Evolutionary conservation across 2,888 invertebrate genomes (phyloP).

Genomic region (Sinopyrophorus schimmeli): DNA sequence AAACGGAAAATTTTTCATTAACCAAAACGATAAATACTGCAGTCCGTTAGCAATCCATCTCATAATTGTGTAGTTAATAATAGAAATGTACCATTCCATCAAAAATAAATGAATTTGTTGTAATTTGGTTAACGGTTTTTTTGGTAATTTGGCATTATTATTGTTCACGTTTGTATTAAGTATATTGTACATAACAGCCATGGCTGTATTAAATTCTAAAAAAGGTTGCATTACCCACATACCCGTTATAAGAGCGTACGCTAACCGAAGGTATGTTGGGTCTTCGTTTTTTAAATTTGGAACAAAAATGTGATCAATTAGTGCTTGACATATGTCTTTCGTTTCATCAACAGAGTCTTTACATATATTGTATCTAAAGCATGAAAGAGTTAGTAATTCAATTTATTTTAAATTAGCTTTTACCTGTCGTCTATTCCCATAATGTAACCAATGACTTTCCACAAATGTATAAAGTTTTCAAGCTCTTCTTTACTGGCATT

Average conservation of each 20-base stretch:
- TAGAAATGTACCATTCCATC: conserved; percentile 2
- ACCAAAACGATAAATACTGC: conserved; percentile 61
- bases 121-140: conserved; percentile 1
- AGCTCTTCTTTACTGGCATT: conserved; percentile 65
- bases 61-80: conserved; percentile 8
- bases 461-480: conserved; percentile 78
- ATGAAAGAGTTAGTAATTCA: neutral
- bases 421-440: conserved; percentile 82
- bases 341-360: conserved; percentile 66
- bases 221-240: conserved; percentile 70
- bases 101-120: conserved; percentile 5
- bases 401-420: too few relatives aligned
- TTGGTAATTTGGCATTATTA: conserved; percentile 11
- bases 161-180: conserved; percentile 23
- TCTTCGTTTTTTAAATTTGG: conserved; percentile 65
- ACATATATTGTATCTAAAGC: conserved; percentile 71
- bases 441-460: conserved; percentile 80
- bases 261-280: conserved; percentile 68
- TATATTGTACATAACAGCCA: conserved; percentile 51
- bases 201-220: conserved; percentile 61
- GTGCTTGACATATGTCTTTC: conserved; percentile 60
- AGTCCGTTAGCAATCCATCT: conserved; percentile 44
- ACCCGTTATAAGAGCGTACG: conserved; percentile 66
- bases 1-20: conserved; percentile 71
- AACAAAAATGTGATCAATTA: conserved; percentile 64